phyloP scores from a whole-genome alignment of 2,888 invertebrate species.

The Ellobium chinense region DNA sequence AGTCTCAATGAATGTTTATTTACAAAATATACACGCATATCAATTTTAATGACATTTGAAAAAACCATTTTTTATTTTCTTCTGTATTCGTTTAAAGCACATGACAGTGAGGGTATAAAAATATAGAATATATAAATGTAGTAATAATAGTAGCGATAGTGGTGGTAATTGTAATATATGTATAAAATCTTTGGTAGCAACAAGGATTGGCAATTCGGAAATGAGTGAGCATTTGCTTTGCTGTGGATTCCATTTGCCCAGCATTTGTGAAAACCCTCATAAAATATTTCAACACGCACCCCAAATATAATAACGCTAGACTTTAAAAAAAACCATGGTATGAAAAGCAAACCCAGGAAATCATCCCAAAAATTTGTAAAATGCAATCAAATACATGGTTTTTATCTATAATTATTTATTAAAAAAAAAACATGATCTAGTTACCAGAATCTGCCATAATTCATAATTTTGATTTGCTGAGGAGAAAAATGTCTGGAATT shows the following conservation, averaged over 20 bases:
- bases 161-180: conserved; percentile 40
- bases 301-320: too few relatives aligned
- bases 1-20: background rate
- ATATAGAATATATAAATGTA: conserved; percentile 46
- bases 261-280: too few relatives aligned
- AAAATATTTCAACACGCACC: too few relatives aligned
- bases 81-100: conserved; percentile 35
- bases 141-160: conserved; percentile 43
- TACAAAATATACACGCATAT: conserved; percentile 15
- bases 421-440: too few relatives aligned
- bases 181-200: conserved; percentile 46
- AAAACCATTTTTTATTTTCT: conserved; percentile 34
- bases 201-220: conserved; percentile 38
- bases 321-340: too few relatives aligned
- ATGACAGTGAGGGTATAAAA: conserved; percentile 39
- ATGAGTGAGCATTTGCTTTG: conserved; percentile 11
- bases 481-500: too few relatives aligned
- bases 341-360: too few relatives aligned
- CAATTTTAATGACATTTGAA: background rate
- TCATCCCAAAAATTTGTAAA: too few relatives aligned
- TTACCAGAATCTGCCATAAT: too few relatives aligned
- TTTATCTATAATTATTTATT: too few relatives aligned
- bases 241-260: conserved; percentile 23
- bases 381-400: too few relatives aligned
- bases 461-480: too few relatives aligned